A percentile compares a stretch with the other conserved stretches of the same genome.
These are phyloP conservation scores for Torymus tubicola DNA, from an alignment of 2,888 invertebrate species.

Conservation along the genomic window DNA sequence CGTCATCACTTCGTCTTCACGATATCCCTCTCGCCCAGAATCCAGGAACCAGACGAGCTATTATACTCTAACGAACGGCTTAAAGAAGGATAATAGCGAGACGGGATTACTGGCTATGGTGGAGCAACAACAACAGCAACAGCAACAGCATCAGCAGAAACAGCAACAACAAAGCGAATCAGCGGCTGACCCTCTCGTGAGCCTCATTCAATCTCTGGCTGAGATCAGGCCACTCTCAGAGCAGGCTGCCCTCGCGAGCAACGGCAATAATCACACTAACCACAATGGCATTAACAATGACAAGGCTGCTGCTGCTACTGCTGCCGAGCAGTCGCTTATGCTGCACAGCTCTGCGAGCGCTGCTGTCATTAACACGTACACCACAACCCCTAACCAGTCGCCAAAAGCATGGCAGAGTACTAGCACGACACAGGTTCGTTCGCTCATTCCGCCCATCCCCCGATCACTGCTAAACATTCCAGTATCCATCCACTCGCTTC, in stretches of 20 bases:
- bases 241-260: conserved; percentile 13
- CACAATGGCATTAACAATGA: conserved; percentile 49
- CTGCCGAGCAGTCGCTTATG: conserved; percentile 37
- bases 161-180: conserved; percentile 34
- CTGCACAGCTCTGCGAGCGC: conserved; percentile 57
- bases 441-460: background rate
- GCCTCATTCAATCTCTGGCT: conserved; percentile 72
- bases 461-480: background rate
- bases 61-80: conserved; percentile 18
- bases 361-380: conserved; percentile 68
- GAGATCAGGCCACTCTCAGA: conserved; percentile 69
- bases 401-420: conserved; percentile 75
- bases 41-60: conserved; percentile 50
- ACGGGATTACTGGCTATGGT: conserved; percentile 68
- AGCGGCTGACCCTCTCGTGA: conserved; percentile 70
- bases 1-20: conserved; percentile 49
- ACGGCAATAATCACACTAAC: conserved; percentile 43
- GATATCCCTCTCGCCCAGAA: conserved; percentile 51
- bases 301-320: conserved; percentile 3
- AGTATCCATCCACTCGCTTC: background rate
- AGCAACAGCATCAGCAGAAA: conserved; percentile 30
- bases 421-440: conserved; percentile 71
- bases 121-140: conserved; percentile 61
- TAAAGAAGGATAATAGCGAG: conserved; percentile 62
- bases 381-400: conserved; percentile 71